Base-by-base conservation (phyloP, 2,888 invertebrate species). In the Phengaris alcon region DNA sequence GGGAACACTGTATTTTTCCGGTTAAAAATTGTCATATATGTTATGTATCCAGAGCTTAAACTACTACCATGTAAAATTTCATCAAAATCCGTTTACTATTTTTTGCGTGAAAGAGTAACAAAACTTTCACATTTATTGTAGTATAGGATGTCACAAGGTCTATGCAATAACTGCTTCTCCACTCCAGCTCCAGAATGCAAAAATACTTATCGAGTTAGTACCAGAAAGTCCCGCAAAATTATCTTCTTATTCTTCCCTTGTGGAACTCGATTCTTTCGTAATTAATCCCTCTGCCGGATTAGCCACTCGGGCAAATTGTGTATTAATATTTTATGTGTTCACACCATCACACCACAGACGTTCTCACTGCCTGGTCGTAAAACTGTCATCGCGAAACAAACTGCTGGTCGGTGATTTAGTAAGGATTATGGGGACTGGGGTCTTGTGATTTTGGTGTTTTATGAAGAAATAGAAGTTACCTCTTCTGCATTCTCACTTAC, bases 301-400 rank as follows among this genome's bases (percentile, higher is more conserved):
- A 91, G 87, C 86, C 90, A 91, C 92, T 92, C 86, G 91, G 89
- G 91, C 93, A 93, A 91, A 93, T 93, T 91, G 93, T 92, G 92
- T 93, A 93, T 93, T 93, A 93, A 93, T 93, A 93, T 93, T 93
- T 92, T 89, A 93, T 91, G 90, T 88, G 84, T 90, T 89, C 90
- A 86, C 91, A 89, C 90, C 86, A 12, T 82, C 80, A 80, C 82
- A 80, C 82, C 79, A 75, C 68, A 72, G 84, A 35, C 35, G 35
- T 35, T 35, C 35, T 35, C 35, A 35, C 35, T 35, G 35, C 35
- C 35, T 35, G 35, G 35, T 88, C 83, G 88, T 93, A 92, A 93
- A 93, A 83, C 93, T 93, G 92, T 93, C 93, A 92, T 91, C 90
- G 84, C 76, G 82, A 87, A 91, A 93, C 87, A 91, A 87, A 92